These are phyloP conservation scores for Elaphurus davidianus DNA, from an alignment of 2,113 vertebrate species.

Conservation along the genomic window DNA sequence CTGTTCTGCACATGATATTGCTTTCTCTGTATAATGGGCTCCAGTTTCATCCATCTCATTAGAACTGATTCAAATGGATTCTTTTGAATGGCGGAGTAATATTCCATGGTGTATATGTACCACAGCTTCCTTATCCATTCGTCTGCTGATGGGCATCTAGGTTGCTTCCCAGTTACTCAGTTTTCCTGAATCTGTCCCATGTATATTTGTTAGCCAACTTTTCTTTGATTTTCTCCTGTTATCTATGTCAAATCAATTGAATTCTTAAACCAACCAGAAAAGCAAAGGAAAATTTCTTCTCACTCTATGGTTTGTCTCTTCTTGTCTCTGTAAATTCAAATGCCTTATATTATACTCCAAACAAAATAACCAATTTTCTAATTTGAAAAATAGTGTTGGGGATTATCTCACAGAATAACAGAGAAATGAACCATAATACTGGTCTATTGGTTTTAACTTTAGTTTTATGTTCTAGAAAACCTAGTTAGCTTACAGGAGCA, in stretches of 20 bases:
- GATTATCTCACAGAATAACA: background rate
- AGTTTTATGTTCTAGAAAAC: background rate
- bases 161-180: background rate
- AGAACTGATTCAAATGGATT: no score
- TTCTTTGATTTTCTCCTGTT: background rate
- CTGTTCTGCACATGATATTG: no score
- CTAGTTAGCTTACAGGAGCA: background rate
- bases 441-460: background rate
- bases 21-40: no score
- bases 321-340: background rate
- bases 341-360: background rate
- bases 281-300: background rate
- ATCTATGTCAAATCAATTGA: background rate
- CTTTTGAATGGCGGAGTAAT: no score
- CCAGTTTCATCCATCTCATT: no score
- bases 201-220: background rate
- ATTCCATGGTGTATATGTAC: no score
- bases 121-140: no score
- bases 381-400: background rate
- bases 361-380: background rate
- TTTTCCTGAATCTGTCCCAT: background rate
- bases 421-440: background rate
- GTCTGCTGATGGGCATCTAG: no score
- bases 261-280: background rate
- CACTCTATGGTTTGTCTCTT: background rate